Evolutionary conservation across 2,797 vertebrate genomes (phyloP), one percentile per base, ranked within the genome.

Genomic region (Aselliscus stoliczkanus): DNA sequence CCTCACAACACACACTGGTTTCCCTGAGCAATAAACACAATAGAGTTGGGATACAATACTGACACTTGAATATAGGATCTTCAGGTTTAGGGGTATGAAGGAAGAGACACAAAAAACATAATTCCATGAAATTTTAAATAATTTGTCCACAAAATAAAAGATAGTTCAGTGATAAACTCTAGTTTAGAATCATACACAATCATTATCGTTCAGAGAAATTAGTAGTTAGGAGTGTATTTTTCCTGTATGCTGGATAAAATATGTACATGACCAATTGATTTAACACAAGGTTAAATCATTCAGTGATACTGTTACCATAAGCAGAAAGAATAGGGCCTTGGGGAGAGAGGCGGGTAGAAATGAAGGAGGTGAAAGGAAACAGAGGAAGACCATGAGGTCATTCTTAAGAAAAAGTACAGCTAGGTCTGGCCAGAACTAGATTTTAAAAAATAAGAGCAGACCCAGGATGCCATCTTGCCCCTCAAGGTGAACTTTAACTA

Each of bases 171-270:
- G 80, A 65, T 75, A 84, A 95, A 73, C 23, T 93, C 17, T 44
- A 85, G 39, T 79, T 96, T 87, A 87, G 27, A 83, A 64, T 34
- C n/a, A 64, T 39, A 88, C 2, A 9, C 15, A 93, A 44, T 1
- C 56, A 84, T 62, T 92, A 4, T 90, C 11, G n/a, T 79, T 77
- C 14, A 94, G n/a, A 95, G 18, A 97, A 94, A 94, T 94, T 73
- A 94, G 54, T 1, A 88, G 42, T 52, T 94, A 75, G 18, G 10
- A 29, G 2, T 65, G 21, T 25, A 73, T 82, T 88, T 83, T 89
- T 89, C 25, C 1, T 62, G 9, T 25, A 65, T 60, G 27, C 0
- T 75, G 25, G 2, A 44, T 92, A 80, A 93, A 92, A 90, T 65
- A 73, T 23, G 7, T 42, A 39, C 1, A 79, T 27, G 52, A 50